These are phyloP conservation scores for Cacoxenus indagator DNA, from an alignment of 2,888 invertebrate species.

Conservation along the genomic window DNA sequence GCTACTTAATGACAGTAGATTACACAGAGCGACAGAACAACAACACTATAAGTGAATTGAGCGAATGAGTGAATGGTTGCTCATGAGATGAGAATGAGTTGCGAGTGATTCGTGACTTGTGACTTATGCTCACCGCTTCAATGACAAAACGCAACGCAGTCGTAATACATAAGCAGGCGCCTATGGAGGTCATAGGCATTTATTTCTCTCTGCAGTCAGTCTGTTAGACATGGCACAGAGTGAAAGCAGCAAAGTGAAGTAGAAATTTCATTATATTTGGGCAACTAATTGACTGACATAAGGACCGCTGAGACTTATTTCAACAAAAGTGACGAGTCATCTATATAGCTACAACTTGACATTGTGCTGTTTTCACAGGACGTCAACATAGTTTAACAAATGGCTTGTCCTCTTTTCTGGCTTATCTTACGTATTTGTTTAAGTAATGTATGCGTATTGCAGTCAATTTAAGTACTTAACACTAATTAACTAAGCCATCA, in stretches of 20 bases:
- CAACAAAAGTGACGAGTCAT: neutral
- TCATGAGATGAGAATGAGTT: neutral
- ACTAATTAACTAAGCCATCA: slow-evolving; percentile 39
- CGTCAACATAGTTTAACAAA: too few relatives aligned
- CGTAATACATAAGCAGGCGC: neutral
- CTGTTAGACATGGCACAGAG: too few relatives aligned
- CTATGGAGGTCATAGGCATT: too few relatives aligned
- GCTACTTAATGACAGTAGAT: slow-evolving; percentile 6
- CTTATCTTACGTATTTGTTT: neutral
- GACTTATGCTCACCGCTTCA: neutral
- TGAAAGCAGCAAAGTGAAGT: neutral
- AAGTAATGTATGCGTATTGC: neutral
- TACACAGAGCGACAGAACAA: neutral
- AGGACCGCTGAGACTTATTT: slow-evolving; percentile 25
- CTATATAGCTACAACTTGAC: too few relatives aligned
- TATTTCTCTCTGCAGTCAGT: too few relatives aligned
- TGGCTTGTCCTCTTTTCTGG: too few relatives aligned
- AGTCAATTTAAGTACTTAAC: slow-evolving; percentile 18
- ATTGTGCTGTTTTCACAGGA: too few relatives aligned
- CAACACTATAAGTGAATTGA: neutral
- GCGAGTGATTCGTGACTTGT: neutral
- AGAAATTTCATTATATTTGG: slow-evolving; percentile 18
- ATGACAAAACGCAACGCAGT: neutral
- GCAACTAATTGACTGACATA: slow-evolving; percentile 37
- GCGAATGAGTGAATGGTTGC: neutral